Conservation (phyloP, 2,888 invertebrate genomes). For the Calameuta filiformis region DNA sequence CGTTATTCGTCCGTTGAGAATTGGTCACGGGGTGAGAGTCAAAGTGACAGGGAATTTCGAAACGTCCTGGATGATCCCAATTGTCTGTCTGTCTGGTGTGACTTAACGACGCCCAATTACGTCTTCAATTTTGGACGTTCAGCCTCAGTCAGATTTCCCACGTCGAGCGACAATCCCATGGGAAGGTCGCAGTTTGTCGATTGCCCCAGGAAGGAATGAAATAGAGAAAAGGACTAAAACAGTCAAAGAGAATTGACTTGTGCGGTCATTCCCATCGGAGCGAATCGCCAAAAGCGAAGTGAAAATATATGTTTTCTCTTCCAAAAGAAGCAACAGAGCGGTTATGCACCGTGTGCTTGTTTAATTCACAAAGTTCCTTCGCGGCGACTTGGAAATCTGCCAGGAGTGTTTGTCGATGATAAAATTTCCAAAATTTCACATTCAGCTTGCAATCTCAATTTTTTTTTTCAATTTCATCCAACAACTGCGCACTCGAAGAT, state of each 20-base stretch:
- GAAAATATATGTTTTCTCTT: not conserved
- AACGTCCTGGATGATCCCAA: not conserved
- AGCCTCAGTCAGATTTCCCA: not conserved
- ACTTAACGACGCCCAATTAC: not conserved
- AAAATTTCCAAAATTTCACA: not conserved
- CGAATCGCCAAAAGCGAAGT: not conserved
- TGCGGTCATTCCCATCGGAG: not conserved
- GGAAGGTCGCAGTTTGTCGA: not conserved
- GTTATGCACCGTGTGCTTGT: not conserved
- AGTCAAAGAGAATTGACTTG: not conserved
- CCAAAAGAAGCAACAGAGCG: not conserved
- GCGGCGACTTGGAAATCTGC: not conserved
- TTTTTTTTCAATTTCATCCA: not conserved
- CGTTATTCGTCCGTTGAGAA: not conserved
- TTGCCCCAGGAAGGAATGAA: not conserved
- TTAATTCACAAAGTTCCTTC: not conserved
- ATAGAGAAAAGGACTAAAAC: not conserved
- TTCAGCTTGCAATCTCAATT: not conserved
- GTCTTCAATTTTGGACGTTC: not conserved
- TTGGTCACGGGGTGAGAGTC: not conserved
- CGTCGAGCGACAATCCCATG: not conserved
- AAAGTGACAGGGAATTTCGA: not conserved
- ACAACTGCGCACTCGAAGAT: not conserved
- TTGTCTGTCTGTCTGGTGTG: not conserved
- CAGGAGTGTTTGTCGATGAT: not conserved